A percentile compares a stretch with the other conserved stretches of the same genome.
phyloP scores from a whole-genome alignment of 2,888 invertebrate genomes.

The Ennomos fuscantarius region DNA sequence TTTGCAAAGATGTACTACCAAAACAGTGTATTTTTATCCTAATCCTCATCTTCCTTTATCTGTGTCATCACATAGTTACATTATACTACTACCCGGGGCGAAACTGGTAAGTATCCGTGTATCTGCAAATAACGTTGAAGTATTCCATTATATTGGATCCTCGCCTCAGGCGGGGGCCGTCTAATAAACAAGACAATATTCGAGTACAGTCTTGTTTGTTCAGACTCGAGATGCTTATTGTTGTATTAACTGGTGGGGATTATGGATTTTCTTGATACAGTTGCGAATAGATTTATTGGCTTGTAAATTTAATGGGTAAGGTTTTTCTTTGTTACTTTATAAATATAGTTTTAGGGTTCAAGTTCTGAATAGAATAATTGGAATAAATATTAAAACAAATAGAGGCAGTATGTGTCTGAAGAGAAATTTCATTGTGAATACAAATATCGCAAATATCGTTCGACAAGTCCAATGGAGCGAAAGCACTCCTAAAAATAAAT shows the following conservation, averaged over 20 bases:
- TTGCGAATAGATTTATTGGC: constrained; percentile 28
- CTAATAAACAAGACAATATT: constrained; percentile 82
- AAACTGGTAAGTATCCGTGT: constrained; percentile 73
- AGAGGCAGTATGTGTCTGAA: too few relatives aligned
- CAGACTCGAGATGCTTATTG: constrained; percentile 55
- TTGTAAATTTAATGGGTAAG: constrained; percentile 4
- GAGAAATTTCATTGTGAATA: too few relatives aligned
- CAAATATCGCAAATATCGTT: too few relatives aligned
- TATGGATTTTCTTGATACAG: constrained; percentile 47
- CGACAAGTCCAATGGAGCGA: too few relatives aligned
- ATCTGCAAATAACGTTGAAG: constrained; percentile 82
- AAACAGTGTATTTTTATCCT: constrained; percentile 13
- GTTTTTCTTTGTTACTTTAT: neutral
- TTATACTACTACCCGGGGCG: constrained; percentile 74
- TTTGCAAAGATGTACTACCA: neutral
- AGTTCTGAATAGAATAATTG: too few relatives aligned
- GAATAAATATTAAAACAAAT: too few relatives aligned
- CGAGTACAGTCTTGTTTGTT: constrained; percentile 63
- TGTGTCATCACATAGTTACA: constrained; percentile 71
- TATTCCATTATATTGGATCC: constrained; percentile 84
- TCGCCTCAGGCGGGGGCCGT: constrained; percentile 76
- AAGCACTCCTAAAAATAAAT: too few relatives aligned
- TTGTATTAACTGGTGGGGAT: constrained; percentile 53
- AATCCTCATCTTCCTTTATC: constrained; percentile 22
- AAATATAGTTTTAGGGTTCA: too few relatives aligned